Evolutionary conservation across 1,140 invertebrate species (phyloP), one percentile per base, ranked within the genome.

Genomic region (Bombus superbus): DNA sequence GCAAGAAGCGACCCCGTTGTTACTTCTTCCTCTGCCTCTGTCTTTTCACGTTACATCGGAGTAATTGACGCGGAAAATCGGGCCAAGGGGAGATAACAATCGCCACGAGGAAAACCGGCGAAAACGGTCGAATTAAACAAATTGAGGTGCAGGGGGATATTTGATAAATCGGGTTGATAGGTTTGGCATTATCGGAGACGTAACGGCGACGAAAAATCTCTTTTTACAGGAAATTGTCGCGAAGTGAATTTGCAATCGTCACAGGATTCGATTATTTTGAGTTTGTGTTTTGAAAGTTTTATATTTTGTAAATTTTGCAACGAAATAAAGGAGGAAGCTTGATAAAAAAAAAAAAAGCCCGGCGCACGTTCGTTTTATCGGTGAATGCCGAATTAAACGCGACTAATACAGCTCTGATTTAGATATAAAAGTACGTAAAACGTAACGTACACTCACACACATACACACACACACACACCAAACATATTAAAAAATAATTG

Each of bases 1-100:
- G 68, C 57, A 89, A 89, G 80, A 81, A 86, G 68, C 40, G 35
- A 72, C 62, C 15, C n/a, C 4, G 62, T 80, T 80, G 77, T 86
- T 86, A 73, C 62, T 83, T 68, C 62, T 83, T 68, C 40, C 44
- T 47, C 44, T 32, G 8, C 28, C 32, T 32, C 32, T 11, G 75
- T 69, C 62, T 74, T 59, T 44, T 53, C n/a, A n/a, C 25, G 69
- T 71, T 42, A 40, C 53, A 11, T 32, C 57, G n/a, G 42, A 32
- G 18, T 42, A 32, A 78, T 80, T n/a, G 81, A n/a, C 76, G 74
- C 80, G 73, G 75, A 79, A 68, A 88, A 88, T 13, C 28, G 35
- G 57, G 38, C 64, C 9, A 69, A 74, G 77, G 62, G 78, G 78
- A 83, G 32, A 38, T 40, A n/a, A 25, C 28, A n/a, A 72, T 11